Evolutionary conservation across 1,140 invertebrate genomes (phyloP).

Genomic region (Aphelenchoides avenae): DNA sequence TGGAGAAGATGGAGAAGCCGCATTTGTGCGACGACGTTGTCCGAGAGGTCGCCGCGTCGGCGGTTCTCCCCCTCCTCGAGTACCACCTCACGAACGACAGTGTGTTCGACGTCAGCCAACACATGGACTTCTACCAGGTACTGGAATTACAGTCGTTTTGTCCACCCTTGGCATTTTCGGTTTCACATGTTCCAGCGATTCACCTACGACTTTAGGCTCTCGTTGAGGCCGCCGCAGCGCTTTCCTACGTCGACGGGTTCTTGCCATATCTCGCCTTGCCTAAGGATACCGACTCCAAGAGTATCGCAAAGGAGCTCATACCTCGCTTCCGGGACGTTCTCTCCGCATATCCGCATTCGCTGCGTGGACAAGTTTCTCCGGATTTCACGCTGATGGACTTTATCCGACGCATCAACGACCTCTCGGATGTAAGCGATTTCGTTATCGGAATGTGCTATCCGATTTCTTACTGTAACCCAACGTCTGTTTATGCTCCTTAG

Average conservation of each 20-base stretch:
- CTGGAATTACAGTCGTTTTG: conserved; percentile 1
- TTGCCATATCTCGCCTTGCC: conserved; percentile 47
- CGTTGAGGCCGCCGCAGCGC: conserved; percentile 44
- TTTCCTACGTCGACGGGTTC: conserved; percentile 42
- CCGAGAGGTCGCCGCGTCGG: conserved; percentile 11
- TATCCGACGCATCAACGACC: conserved; percentile 43
- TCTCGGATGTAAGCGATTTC: conserved; percentile 42
- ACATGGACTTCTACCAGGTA: conserved; percentile 57
- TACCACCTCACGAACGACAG: conserved; percentile 54
- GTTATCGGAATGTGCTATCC: too few species aligned
- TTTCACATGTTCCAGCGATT: background rate
- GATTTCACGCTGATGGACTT: conserved; percentile 56
- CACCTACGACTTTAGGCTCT: conserved; percentile 35
- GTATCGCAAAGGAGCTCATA: conserved; percentile 54
- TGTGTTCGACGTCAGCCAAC: conserved; percentile 54
- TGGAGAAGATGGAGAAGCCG: conserved; percentile 20
- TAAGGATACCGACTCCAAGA: conserved; percentile 39
- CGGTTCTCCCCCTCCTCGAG: conserved; percentile 32
- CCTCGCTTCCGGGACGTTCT: conserved; percentile 51
- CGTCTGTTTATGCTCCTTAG: too few species aligned
- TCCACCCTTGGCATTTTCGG: background rate
- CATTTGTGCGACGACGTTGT: conserved; percentile 17
- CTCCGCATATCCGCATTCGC: conserved; percentile 35
- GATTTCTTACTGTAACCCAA: too few species aligned
- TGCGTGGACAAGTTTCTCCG: conserved; percentile 46